phyloP scores from a whole-genome alignment of 37 sponge, comb jelly and placozoan genomes.

The Amphimedon queenslandica region DNA sequence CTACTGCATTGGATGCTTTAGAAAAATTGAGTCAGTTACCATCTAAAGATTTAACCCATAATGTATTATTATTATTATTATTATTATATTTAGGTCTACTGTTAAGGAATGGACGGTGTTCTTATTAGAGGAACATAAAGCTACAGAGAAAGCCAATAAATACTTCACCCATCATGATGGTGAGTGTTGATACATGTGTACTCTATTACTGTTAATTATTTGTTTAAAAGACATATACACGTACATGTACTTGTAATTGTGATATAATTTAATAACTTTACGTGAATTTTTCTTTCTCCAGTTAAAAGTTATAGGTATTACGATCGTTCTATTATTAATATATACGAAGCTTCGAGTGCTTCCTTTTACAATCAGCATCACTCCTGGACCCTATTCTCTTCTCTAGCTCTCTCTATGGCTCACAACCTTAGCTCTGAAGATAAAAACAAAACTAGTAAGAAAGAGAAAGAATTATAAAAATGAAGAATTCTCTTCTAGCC shows the following conservation, averaged over 20 bases:
- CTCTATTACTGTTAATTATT: not conserved
- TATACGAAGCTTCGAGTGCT: slow-evolving; percentile 2
- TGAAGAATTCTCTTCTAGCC: not conserved
- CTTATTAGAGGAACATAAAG: slow-evolving; percentile 36
- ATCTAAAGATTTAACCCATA: too few species aligned
- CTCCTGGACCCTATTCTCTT: slow-evolving; percentile 47
- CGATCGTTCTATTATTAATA: slow-evolving; percentile 15
- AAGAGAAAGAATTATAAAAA: not conserved
- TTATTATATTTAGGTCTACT: slow-evolving; percentile 18
- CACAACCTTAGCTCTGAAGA: slow-evolving; percentile 13
- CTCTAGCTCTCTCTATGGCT: slow-evolving; percentile 47
- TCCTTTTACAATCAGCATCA: slow-evolving; percentile 48
- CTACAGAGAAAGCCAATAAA: slow-evolving; percentile 10
- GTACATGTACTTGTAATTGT: not conserved
- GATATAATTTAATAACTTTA: not conserved
- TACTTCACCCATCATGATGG: slow-evolving; percentile 30
- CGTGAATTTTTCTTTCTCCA: not conserved
- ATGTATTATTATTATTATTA: too few species aligned
- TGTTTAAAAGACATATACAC: not conserved
- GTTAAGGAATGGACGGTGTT: slow-evolving; percentile 59
- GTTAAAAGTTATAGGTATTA: slow-evolving; percentile 8
- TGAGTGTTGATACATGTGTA: not conserved
- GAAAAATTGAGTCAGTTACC: slow-evolving; percentile 36
- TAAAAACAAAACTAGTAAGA: not conserved
- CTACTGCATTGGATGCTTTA: slow-evolving; percentile 73